Percentiles rank a stretch among this genome's conserved stretches.
Evolutionary conservation across 2,113 vertebrate species (phyloP).

Genomic region (Tetrax tetrax): DNA sequence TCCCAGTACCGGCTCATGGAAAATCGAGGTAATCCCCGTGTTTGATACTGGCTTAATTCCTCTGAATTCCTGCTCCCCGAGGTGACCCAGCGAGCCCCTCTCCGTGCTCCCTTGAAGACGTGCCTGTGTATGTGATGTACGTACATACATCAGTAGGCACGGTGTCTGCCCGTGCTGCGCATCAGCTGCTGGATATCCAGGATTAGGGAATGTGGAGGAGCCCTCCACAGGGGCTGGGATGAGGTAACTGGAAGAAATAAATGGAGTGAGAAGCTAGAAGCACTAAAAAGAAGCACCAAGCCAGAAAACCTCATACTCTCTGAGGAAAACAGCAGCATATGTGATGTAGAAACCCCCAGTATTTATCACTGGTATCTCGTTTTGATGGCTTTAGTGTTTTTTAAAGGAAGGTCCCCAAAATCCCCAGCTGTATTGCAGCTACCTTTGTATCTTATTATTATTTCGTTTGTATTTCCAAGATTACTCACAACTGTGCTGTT

Average conservation of each 20-base stretch:
- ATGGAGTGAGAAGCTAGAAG: not conserved
- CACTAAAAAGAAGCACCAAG: not conserved
- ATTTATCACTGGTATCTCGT: not conserved
- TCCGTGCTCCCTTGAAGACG: not conserved
- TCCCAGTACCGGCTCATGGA: not conserved
- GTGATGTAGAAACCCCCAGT: not conserved
- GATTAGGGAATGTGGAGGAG: not conserved
- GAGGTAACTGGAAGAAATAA: not conserved
- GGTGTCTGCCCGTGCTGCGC: not conserved
- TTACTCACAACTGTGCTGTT: not conserved
- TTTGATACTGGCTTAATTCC: not conserved
- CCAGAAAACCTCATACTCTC: not conserved
- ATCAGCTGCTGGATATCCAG: not conserved
- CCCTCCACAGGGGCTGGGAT: not conserved
- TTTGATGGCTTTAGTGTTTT: not conserved
- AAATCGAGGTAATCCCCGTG: not conserved
- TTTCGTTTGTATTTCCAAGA: not conserved
- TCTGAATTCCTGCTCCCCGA: not conserved
- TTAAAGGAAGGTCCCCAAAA: not conserved
- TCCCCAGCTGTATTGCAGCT: not conserved
- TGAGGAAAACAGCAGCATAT: not conserved
- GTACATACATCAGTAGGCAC: fast-evolving
- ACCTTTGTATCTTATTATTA: not conserved
- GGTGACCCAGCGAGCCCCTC: not conserved
- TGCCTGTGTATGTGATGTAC: fast-evolving